Evolutionary conservation across 2,113 vertebrate genomes (phyloP).

Genomic region (Ptilonorhynchus violaceus): DNA sequence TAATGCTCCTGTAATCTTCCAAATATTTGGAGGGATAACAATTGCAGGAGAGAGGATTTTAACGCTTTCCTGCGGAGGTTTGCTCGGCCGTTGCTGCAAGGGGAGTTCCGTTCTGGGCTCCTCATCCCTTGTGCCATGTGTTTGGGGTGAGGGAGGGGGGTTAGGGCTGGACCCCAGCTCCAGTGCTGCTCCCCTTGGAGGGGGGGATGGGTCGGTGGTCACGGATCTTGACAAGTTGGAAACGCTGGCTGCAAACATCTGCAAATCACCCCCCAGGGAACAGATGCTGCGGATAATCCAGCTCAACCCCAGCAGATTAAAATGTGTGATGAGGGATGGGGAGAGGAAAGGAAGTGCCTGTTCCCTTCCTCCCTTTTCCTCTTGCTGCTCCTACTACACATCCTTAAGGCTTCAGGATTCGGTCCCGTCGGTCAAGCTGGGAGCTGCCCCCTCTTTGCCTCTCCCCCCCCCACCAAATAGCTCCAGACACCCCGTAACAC

Average conservation of each 20-base stretch:
- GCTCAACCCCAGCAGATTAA: conserved; percentile 64
- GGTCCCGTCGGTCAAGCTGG: accelerated
- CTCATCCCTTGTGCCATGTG: accelerated
- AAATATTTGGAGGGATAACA: conserved; percentile 55
- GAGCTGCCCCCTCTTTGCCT: not conserved
- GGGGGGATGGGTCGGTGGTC: not conserved
- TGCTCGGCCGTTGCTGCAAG: not conserved
- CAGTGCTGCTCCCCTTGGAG: not conserved
- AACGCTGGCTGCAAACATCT: conserved; percentile 44
- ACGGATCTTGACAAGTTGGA: not conserved
- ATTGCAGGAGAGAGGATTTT: conserved; percentile 21
- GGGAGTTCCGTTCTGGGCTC: not conserved
- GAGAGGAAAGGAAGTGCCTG: not conserved
- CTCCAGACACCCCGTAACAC: not conserved
- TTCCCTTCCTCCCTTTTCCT: not conserved
- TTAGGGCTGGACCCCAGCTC: not conserved
- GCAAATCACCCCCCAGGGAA: conserved; percentile 44
- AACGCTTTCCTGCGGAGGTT: not conserved
- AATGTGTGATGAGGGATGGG: not conserved
- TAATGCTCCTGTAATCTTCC: conserved; percentile 56
- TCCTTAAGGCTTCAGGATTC: not conserved
- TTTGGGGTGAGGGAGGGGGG: not conserved
- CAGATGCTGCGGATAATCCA: conserved; percentile 73
- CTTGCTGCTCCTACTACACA: accelerated
- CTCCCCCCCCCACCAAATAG: not conserved